Percentiles rank a stretch among this genome's conserved stretches.
phyloP scores from a whole-genome alignment of 2,113 vertebrate genomes.

The Thymallus thymallus region DNA sequence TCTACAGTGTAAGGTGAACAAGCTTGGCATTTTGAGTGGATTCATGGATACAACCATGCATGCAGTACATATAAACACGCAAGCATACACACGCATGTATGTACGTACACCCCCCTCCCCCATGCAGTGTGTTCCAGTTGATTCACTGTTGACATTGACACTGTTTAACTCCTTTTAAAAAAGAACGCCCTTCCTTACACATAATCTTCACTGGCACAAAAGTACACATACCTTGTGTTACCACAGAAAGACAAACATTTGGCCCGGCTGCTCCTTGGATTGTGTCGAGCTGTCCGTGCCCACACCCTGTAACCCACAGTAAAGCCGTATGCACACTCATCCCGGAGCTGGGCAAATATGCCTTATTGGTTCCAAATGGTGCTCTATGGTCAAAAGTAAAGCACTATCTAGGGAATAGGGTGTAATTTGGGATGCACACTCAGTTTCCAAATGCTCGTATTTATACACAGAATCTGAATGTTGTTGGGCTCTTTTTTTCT shows the following conservation, averaged over 20 bases:
- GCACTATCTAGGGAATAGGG: no score
- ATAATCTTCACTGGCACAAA: slow-evolving; percentile 56
- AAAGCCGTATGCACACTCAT: slow-evolving; percentile 33
- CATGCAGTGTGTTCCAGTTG: slow-evolving; percentile 37
- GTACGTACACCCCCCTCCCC: slow-evolving; percentile 20
- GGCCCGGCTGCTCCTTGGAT: slow-evolving; percentile 43
- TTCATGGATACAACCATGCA: not conserved
- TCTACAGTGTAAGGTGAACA: slow-evolving; percentile 29
- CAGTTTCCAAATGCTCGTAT: slow-evolving; percentile 30
- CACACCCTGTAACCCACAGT: slow-evolving; percentile 50
- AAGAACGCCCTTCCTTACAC: slow-evolving; percentile 61
- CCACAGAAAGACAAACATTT: slow-evolving; percentile 54
- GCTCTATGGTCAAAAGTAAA: no score
- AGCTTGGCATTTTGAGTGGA: slow-evolving; percentile 37
- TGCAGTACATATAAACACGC: slow-evolving; percentile 44
- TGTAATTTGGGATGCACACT: no score
- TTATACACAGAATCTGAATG: slow-evolving; percentile 32
- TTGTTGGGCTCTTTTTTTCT: slow-evolving; percentile 9
- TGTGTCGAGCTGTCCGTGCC: slow-evolving; percentile 43
- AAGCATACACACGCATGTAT: slow-evolving; percentile 11
- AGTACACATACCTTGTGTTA: slow-evolving; percentile 44
- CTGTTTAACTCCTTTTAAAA: slow-evolving; percentile 49
- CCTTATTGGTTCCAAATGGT: not conserved
- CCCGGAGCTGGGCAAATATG: slow-evolving; percentile 27
- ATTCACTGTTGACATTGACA: slow-evolving; percentile 62